Evolutionary conservation across 2,888 invertebrate species (phyloP).

Genomic region (Neoascia interrupta): DNA sequence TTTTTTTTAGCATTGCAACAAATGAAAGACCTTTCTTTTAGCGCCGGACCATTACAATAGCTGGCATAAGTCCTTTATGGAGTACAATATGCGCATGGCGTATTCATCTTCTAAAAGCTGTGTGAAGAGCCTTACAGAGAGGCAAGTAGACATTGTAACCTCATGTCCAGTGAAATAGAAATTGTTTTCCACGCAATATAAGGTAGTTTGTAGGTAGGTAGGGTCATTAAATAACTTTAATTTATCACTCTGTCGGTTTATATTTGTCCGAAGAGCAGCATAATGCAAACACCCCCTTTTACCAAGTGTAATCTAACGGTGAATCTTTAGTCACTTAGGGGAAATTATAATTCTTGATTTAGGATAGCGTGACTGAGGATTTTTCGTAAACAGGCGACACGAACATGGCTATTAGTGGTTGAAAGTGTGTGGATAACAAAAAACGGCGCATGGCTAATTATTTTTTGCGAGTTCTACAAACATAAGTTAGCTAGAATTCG

Average conservation of each 20-base stretch:
- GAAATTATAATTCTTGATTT: conserved; percentile 34
- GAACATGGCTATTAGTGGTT: conserved; percentile 2
- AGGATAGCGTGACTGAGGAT: conserved; percentile 23
- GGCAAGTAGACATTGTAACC: no score
- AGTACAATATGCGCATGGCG: no score
- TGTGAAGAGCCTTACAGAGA: no score
- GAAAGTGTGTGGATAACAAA: background rate
- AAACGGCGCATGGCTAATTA: background rate
- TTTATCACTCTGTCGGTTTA: background rate
- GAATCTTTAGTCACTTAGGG: conserved; percentile 24
- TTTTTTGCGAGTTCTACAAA: no score
- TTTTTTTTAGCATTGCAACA: no score
- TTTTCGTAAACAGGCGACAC: conserved; percentile 11
- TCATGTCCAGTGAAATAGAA: background rate
- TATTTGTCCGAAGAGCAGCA: no score
- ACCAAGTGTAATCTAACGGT: conserved; percentile 6
- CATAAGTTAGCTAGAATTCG: no score
- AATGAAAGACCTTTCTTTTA: no score
- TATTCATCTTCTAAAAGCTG: no score
- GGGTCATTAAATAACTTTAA: background rate
- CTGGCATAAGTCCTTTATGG: no score
- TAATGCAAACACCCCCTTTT: no score
- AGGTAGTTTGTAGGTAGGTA: background rate
- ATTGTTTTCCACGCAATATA: conserved; percentile 19
- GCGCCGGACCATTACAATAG: no score